Percentiles rank a stretch among this genome's conserved stretches.
phyloP scores from a whole-genome alignment of 2,888 invertebrate species.

The Protophormia terraenovae region DNA sequence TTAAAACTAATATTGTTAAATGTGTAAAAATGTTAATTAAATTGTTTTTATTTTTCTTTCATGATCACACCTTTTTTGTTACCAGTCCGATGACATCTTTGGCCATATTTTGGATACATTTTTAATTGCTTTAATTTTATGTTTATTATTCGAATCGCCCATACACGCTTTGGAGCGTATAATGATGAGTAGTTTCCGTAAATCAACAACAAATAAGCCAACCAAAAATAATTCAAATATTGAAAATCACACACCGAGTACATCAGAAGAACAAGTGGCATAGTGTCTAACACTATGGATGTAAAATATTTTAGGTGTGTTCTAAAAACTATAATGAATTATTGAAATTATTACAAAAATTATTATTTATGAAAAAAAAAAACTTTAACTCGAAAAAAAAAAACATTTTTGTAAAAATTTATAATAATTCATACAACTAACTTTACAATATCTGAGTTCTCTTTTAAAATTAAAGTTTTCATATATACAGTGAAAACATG shows the following conservation, averaged over 20 bases:
- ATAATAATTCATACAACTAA: too few relatives aligned
- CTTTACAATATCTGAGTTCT: too few relatives aligned
- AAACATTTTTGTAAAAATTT: too few relatives aligned
- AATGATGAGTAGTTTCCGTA: conserved; percentile 80
- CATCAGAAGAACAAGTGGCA: conserved; percentile 71
- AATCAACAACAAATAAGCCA: not conserved
- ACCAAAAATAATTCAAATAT: conserved; percentile 22
- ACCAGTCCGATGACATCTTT: conserved; percentile 83
- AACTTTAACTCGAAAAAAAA: too few relatives aligned
- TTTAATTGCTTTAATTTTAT: conserved; percentile 84
- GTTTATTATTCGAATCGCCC: conserved; percentile 87
- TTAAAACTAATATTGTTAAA: too few relatives aligned
- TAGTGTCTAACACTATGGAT: conserved; percentile 62
- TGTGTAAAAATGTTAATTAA: too few relatives aligned
- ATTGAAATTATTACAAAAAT: too few relatives aligned
- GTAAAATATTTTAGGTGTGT: too few relatives aligned
- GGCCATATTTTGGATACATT: conserved; percentile 82
- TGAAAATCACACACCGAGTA: conserved; percentile 69
- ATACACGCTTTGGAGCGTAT: conserved; percentile 87
- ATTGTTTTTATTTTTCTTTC: not conserved
- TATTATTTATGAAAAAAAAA: too few relatives aligned
- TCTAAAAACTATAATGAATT: too few relatives aligned
- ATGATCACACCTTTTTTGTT: conserved; percentile 35
- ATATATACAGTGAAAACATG: too few relatives aligned
- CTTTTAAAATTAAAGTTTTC: too few relatives aligned